Percentiles rank a stretch among this genome's conserved stretches.
Evolutionary conservation across 1,140 invertebrate genomes (phyloP).

Genomic region (Araneus ventricosus): DNA sequence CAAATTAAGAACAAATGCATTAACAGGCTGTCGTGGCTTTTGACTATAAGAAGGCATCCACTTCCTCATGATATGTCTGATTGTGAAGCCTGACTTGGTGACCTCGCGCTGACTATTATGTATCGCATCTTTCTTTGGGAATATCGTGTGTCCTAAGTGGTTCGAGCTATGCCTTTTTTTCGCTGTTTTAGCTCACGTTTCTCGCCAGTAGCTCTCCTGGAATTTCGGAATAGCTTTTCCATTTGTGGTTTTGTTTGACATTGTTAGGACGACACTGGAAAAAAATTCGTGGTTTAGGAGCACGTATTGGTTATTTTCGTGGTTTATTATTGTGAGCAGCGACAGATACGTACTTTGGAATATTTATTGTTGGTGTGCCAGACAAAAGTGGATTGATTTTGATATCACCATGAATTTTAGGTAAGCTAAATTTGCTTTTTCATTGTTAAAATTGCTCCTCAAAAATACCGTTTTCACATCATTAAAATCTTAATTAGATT

Average conservation of each 20-base stretch:
- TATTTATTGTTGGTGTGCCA: not conserved
- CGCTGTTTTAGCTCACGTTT: not conserved
- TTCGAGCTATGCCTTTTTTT: not conserved
- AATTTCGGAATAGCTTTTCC: constrained; percentile 1
- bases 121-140: constrained; percentile 12
- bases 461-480: too few relatives aligned
- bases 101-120: constrained; percentile 54
- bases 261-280: not conserved
- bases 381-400: not conserved
- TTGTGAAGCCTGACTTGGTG: constrained; percentile 1
- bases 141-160: not conserved
- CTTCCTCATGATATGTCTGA: constrained; percentile 28
- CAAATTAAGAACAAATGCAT: constrained; percentile 55
- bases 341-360: not conserved
- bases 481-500: too few relatives aligned
- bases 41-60: constrained; percentile 37
- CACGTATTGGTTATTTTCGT: not conserved
- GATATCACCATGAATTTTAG: not conserved
- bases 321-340: not conserved
- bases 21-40: constrained; percentile 39
- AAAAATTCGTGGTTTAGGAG: not conserved
- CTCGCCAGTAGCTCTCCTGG: not conserved
- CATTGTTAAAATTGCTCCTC: too few relatives aligned
- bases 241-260: constrained; percentile 23
- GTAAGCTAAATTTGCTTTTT: not conserved